Evolutionary conservation across 35 echinoderm and acorn worm genomes (phyloP), one percentile per base, ranked within the genome.

Genomic region (Heliocidaris tuberculata): DNA sequence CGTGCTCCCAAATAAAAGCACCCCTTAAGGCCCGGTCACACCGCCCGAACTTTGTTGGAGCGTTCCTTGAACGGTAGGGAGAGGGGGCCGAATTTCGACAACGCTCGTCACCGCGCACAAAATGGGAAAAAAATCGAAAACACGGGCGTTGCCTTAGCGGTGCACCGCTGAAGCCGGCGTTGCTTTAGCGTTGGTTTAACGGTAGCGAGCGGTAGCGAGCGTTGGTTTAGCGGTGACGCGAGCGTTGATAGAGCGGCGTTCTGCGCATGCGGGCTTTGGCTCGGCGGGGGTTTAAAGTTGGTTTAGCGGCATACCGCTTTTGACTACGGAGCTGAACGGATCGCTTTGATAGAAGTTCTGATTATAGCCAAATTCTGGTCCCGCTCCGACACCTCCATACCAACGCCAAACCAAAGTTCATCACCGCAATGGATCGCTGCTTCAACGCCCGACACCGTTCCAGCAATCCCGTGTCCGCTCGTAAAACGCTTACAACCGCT

Each of bases 401-500:
- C 35, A 42, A 42, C 35, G 35, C 35, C 35, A 42, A 42, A 42
- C 35, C 0, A 42, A 42, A 42, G 35, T 42, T 87, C 86, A 88
- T 88, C 86, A 88, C 86, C 16, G 86, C 86, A 88, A 88, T 88
- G 86, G 86, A 88, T 88, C 86, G 31, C 86, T 88, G 86, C 86
- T 88, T 88, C 86, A 88, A 88, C 86, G 86, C 86, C 86, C 86
- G 86, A 88, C 86, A 88, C 86, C 30, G 86, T 88, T 88, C 31
- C 87, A 89, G 87, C 87, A 89, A 89, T 89, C 87, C 13, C 87
- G 7, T 89, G 87, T 89, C 87, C 87, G 87, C 31, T 89, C 87
- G 87, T 89, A 89, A 89, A 89, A 89, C 87, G 87, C 31, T 89
- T 89, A 89, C 87, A 89, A 89, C 87, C 87, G 87, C 87, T 89